Evolutionary conservation across 2,113 vertebrate species (phyloP).

Genomic region (Rhipidura dahli): DNA sequence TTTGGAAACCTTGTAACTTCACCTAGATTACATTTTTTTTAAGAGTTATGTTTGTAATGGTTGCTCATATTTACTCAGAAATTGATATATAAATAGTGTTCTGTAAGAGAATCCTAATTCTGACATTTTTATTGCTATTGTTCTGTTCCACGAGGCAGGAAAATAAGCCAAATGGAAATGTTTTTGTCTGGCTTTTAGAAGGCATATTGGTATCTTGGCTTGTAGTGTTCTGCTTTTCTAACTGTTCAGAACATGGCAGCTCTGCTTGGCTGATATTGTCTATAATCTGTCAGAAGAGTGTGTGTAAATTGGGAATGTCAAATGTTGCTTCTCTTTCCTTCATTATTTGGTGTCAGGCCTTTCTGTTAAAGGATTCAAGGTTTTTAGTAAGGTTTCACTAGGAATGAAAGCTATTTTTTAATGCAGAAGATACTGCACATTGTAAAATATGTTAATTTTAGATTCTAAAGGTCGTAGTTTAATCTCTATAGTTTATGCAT

Average conservation of each 20-base stretch:
- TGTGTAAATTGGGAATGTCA: not conserved
- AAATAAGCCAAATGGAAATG: not conserved
- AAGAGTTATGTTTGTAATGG: not conserved
- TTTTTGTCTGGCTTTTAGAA: constrained; percentile 2
- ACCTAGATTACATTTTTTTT: not conserved
- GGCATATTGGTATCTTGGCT: not conserved
- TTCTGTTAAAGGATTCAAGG: not conserved
- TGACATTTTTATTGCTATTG: not conserved
- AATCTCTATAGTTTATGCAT: not conserved
- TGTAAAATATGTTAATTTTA: not conserved
- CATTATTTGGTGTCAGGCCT: not conserved
- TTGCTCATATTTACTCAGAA: not conserved
- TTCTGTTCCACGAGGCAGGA: not conserved
- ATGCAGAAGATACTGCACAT: not conserved
- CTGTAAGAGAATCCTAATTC: not conserved
- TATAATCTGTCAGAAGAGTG: not conserved
- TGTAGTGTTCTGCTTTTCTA: not conserved
- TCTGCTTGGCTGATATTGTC: not conserved
- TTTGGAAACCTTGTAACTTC: not conserved
- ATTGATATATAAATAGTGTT: not conserved
- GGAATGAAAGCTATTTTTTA: not conserved
- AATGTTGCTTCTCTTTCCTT: not conserved
- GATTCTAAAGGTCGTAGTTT: not conserved
- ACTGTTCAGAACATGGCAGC: not conserved
- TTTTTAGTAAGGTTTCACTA: not conserved